Conservation (phyloP, 2,797 vertebrate species). For the Phoeniculus purpureus region DNA sequence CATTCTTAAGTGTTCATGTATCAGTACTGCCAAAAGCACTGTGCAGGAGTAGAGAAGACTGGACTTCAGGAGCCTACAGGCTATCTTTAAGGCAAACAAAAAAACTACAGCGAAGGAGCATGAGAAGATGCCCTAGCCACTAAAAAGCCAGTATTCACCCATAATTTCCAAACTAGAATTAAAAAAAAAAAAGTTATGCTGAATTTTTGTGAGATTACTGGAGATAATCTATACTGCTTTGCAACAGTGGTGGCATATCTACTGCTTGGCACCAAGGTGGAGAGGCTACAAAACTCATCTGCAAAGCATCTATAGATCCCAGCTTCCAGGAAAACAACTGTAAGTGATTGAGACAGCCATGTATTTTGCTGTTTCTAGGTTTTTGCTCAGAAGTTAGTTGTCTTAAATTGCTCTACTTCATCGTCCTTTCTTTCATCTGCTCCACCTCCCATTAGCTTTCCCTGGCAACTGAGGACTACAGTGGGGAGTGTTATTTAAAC, state of each 20-base stretch:
- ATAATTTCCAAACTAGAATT: background rate
- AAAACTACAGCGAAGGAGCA: background rate
- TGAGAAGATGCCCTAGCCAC: background rate
- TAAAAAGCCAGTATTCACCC: background rate
- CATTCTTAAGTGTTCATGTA: background rate
- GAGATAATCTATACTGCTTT: background rate
- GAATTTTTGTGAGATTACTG: background rate
- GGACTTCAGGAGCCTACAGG: background rate
- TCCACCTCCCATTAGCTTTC: background rate
- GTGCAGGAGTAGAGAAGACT: background rate
- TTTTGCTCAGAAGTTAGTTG: background rate
- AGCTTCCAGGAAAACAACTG: background rate
- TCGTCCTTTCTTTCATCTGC: background rate
- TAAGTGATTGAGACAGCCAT: background rate
- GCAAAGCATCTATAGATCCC: background rate
- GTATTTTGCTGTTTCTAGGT: background rate
- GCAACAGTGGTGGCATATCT: background rate
- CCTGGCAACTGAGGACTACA: background rate
- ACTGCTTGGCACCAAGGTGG: background rate
- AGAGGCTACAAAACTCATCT: background rate
- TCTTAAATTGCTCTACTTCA: background rate
- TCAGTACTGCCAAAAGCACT: background rate
- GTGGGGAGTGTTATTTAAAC: background rate
- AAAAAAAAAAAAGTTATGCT: background rate
- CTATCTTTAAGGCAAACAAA: background rate